A percentile compares a stretch with the other conserved stretches of the same genome.
Conservation (phyloP, 2,797 vertebrate species). For the Pipistrellus pipistrellus region DNA sequence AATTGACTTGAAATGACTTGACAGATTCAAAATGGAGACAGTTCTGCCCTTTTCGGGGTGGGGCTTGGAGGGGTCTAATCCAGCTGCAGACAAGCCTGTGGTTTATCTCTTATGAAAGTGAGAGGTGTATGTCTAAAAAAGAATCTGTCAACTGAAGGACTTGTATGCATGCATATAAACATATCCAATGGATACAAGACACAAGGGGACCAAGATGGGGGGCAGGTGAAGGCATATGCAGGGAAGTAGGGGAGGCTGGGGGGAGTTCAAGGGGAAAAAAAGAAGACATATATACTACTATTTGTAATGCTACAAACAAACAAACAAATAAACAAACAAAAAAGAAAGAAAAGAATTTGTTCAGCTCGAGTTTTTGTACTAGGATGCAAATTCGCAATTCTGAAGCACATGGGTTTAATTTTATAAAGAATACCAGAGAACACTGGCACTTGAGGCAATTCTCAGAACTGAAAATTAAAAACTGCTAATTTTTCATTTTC, state of each 20-base stretch:
- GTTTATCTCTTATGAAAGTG: neutral
- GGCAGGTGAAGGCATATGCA: no score
- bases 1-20: neutral
- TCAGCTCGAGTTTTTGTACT: neutral
- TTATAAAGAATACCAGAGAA: slow-evolving; percentile 37
- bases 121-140: slow-evolving; percentile 7
- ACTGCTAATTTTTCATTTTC: neutral
- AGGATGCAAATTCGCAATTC: neutral
- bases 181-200: no score
- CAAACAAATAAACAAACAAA: no score
- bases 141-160: neutral
- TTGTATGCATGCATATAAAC: no score
- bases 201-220: no score
- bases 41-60: neutral
- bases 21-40: neutral
- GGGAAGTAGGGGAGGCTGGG: no score
- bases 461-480: neutral
- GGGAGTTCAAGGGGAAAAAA: no score
- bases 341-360: no score
- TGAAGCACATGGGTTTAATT: neutral
- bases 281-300: no score
- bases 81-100: neutral
- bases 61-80: neutral
- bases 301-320: no score
- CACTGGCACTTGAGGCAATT: neutral